These are phyloP conservation scores for Anneissia japonica DNA, from an alignment of 35 echinoderm and acorn worm species.

Conservation along the genomic window DNA sequence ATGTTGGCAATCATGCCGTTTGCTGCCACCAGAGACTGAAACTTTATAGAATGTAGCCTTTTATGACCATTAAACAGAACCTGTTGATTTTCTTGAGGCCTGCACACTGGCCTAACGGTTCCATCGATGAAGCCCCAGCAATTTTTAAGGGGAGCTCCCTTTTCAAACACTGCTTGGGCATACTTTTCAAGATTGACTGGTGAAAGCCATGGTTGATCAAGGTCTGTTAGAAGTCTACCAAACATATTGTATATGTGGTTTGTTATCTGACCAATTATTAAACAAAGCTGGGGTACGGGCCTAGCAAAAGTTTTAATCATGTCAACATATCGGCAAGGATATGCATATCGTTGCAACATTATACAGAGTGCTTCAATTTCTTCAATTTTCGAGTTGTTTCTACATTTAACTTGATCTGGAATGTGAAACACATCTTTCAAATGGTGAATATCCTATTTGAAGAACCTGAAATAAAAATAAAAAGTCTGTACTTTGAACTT, in stretches of 20 bases:
- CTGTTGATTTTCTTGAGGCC: background rate
- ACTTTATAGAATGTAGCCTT: background rate
- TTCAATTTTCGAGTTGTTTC: constrained; percentile 22
- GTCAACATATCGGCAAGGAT: background rate
- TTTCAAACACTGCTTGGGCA: background rate
- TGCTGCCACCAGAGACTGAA: background rate
- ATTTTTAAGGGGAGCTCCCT: constrained; percentile 23
- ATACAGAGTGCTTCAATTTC: constrained; percentile 50
- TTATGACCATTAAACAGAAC: constrained; percentile 21
- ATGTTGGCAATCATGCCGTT: background rate
- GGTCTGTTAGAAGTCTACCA: background rate
- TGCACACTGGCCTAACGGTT: constrained; percentile 14
- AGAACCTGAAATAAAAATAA: too few relatives aligned
- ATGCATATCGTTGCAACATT: background rate
- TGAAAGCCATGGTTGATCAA: constrained; percentile 26
- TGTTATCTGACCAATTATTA: background rate
- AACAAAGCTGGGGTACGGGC: constrained; percentile 8
- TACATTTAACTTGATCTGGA: constrained; percentile 12
- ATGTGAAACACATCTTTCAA: constrained; percentile 33
- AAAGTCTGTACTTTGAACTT: too few relatives aligned
- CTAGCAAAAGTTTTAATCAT: background rate
- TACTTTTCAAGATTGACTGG: background rate
- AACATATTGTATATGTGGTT: constrained; percentile 6
- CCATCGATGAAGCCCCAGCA: constrained; percentile 37
- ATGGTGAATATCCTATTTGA: constrained; percentile 33